phyloP scores from a whole-genome alignment of 2,797 vertebrate genomes.

The Odontamblyopus lacepedii region DNA sequence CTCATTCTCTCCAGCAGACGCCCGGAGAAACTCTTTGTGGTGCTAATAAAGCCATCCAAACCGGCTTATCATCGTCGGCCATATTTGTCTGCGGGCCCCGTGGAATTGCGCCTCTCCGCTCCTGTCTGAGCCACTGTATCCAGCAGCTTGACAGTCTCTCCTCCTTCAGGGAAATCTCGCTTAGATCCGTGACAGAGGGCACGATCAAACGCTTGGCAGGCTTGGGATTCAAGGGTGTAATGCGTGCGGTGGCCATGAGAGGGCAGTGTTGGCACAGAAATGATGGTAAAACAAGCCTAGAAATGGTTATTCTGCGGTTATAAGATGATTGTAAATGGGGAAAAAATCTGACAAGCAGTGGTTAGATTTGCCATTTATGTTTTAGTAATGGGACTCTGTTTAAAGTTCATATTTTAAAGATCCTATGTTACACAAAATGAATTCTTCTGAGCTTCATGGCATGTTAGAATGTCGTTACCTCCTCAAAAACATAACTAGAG shows the following conservation, averaged over 20 bases:
- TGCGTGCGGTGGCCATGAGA: conserved; percentile 46
- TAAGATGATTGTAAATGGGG: neutral
- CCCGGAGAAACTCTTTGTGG: conserved; percentile 20
- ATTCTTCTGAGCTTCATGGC: no score
- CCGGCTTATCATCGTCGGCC: conserved; percentile 40
- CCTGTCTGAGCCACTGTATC: conserved; percentile 55
- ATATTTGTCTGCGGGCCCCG: conserved; percentile 52
- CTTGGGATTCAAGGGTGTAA: conserved; percentile 12
- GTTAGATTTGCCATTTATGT: no score
- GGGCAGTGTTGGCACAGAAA: conserved; percentile 50
- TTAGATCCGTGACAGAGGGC: conserved; percentile 50
- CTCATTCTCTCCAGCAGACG: neutral
- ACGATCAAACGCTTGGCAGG: conserved; percentile 60
- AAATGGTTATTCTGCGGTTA: neutral
- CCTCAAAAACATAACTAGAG: no score
- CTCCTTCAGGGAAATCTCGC: conserved; percentile 59
- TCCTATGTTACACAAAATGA: no score
- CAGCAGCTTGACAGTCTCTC: conserved; percentile 52
- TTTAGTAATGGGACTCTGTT: no score
- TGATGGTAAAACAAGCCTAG: neutral
- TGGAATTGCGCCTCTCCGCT: conserved; percentile 45
- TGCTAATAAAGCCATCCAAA: conserved; percentile 29
- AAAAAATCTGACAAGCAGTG: neutral
- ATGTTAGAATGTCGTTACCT: no score
- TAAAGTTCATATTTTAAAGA: no score